These are phyloP conservation scores for Astur gentilis DNA, from an alignment of 2,113 vertebrate genomes.

Conservation along the genomic window DNA sequence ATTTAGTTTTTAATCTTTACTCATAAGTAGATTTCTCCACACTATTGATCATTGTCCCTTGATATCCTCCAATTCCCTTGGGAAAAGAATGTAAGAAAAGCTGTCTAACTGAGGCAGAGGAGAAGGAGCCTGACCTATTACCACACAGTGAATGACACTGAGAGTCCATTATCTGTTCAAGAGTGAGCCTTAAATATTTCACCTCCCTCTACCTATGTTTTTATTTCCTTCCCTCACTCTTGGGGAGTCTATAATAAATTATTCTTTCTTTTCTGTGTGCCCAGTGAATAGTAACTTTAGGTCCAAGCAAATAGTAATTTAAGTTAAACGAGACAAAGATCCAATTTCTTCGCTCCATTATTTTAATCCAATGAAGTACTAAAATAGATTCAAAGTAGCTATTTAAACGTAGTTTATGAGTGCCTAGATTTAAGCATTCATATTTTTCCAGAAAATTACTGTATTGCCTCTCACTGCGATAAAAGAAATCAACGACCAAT, in stretches of 20 bases:
- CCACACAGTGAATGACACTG: neutral
- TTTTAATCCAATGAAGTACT: neutral
- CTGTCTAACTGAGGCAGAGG: neutral
- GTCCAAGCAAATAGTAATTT: neutral
- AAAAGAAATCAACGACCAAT: neutral
- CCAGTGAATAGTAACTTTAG: neutral
- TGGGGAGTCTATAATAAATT: neutral
- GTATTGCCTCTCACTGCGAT: neutral
- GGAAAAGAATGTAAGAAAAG: neutral
- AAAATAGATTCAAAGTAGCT: neutral
- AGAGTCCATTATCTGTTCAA: neutral
- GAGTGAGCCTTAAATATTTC: neutral
- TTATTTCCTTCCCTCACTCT: neutral
- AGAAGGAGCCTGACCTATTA: neutral
- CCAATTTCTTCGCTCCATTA: neutral
- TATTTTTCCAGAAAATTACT: neutral
- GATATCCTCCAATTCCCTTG: neutral
- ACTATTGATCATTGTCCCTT: neutral
- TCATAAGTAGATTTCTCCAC: neutral
- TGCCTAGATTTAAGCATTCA: neutral
- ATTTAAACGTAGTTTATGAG: neutral
- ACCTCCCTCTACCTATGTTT: neutral
- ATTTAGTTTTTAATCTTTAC: neutral
- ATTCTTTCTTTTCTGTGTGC: neutral
- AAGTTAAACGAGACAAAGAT: neutral